Evolutionary conservation across 2,888 invertebrate species (phyloP), one percentile per base, ranked within the genome.

Genomic region (Tanytarsus gracilentus): DNA sequence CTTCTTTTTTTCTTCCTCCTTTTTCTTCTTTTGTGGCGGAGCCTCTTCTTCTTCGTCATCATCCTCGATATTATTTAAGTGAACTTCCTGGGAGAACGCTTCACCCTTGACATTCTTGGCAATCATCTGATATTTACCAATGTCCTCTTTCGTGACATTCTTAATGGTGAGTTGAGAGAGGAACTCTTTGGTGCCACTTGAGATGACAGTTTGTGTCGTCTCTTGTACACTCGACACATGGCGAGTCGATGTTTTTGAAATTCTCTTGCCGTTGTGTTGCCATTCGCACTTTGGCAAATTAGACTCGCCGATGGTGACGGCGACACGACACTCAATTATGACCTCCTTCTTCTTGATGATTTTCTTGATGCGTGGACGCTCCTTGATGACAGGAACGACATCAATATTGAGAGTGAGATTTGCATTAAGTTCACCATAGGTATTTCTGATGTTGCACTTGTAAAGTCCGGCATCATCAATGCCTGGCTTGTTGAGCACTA

Each of bases 381-480:
- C 93, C 76, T 88, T 90, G 69, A 92, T 93, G 68, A 93, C 92
- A 70, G 92, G 92, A 75, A 92, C 87, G 79, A 93, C 88, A 88
- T 96, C 95, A 77, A 98, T 94, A 76, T 98, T 97, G 68, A 98
- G 83, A 66, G 96, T 95, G 65, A 97, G 81, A 77, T 97, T 97
- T 63, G 96, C 96, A 73, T 96, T 96, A 65, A 95, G 83, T 80
- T 98, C 97, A 67, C 98, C 99, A 71, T 91, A 84, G 69, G 85
- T 83, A 76, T 97, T 98, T 75, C 94, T 95, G 69, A 96, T 93
- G 70, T 94, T 95, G 75, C 98, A 97, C 75, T 97, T 96, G 79
- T 98, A 99, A 64, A 96, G 80, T 66, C 98, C 99, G 67, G 96
- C 96, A 77, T 99, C 98, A 69, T 91, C 90, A 64, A 92, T 82